Percentiles rank a stretch among this genome's conserved stretches.
These are phyloP conservation scores for Pseudoatta argentina DNA, from an alignment of 1,140 invertebrate genomes.

Conservation along the genomic window DNA sequence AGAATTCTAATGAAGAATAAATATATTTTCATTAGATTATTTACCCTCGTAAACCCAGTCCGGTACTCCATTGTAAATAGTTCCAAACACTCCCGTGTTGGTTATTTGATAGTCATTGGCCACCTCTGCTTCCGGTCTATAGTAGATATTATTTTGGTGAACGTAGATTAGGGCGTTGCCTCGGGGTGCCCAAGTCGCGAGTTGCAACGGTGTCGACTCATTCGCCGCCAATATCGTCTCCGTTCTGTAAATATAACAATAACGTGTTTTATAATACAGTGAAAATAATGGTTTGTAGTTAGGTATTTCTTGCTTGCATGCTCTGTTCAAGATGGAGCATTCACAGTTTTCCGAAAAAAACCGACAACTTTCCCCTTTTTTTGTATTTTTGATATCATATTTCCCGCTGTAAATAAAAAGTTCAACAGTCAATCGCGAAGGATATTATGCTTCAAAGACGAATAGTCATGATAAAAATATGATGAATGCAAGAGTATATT, in stretches of 20 bases:
- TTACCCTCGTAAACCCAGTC: conserved; percentile 94
- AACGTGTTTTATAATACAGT: neutral
- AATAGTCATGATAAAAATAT: conserved; percentile 30
- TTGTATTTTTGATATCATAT: neutral
- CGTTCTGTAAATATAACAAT: conserved; percentile 71
- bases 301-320: neutral
- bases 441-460: conserved; percentile 18
- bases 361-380: neutral
- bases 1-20: neutral
- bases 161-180: conserved; percentile 92
- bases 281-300: neutral
- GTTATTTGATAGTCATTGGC: conserved; percentile 87
- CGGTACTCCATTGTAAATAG: conserved; percentile 91
- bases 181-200: conserved; percentile 91
- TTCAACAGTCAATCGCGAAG: conserved; percentile 25
- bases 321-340: neutral
- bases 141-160: conserved; percentile 93
- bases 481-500: neutral
- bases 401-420: conserved; percentile 28
- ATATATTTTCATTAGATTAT: conserved; percentile 31
- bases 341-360: neutral
- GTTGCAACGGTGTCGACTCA: conserved; percentile 87
- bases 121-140: conserved; percentile 86
- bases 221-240: conserved; percentile 82
- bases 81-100: conserved; percentile 85